Evolutionary conservation across 2,888 invertebrate genomes (phyloP).

Genomic region (Polylopha cassiicola): DNA sequence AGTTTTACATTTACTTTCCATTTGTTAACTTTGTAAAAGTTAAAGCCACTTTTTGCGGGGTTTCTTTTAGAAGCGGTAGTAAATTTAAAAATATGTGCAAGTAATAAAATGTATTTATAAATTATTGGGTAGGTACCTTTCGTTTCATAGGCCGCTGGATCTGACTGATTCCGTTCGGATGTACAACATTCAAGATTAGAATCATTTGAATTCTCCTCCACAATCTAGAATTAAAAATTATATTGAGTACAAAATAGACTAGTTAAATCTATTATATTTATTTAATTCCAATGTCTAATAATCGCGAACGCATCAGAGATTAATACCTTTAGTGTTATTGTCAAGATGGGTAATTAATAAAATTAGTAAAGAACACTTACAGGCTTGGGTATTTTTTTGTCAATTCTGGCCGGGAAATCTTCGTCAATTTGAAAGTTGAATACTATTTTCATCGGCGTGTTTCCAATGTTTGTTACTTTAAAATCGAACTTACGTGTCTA

Average conservation of each 20-base stretch:
- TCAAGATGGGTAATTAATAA: too few relatives aligned
- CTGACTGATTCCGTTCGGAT: not conserved
- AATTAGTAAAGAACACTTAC: conserved; percentile 20
- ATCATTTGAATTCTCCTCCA: not conserved
- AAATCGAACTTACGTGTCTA: conserved; percentile 57
- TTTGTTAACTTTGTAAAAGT: too few relatives aligned
- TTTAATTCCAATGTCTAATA: too few relatives aligned
- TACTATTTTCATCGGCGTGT: conserved; percentile 55
- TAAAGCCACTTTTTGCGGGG: too few relatives aligned
- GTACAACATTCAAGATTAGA: not conserved
- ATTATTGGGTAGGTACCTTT: not conserved
- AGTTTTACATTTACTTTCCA: too few relatives aligned
- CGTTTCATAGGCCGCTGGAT: not conserved
- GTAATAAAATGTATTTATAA: not conserved
- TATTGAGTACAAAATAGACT: too few relatives aligned
- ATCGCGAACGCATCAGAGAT: too few relatives aligned
- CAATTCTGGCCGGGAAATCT: conserved; percentile 57
- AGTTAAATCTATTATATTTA: too few relatives aligned
- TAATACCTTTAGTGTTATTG: too few relatives aligned
- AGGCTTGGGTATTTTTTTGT: conserved; percentile 36
- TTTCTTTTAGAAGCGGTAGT: too few relatives aligned
- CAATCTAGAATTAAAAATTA: not conserved
- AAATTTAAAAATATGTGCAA: not conserved
- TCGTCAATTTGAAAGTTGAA: conserved; percentile 65
- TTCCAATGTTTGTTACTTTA: conserved; percentile 53